Percentiles rank a stretch among this genome's conserved stretches.
phyloP scores from a whole-genome alignment of 2,797 vertebrate genomes.

The Ambastaia sidthimunki region DNA sequence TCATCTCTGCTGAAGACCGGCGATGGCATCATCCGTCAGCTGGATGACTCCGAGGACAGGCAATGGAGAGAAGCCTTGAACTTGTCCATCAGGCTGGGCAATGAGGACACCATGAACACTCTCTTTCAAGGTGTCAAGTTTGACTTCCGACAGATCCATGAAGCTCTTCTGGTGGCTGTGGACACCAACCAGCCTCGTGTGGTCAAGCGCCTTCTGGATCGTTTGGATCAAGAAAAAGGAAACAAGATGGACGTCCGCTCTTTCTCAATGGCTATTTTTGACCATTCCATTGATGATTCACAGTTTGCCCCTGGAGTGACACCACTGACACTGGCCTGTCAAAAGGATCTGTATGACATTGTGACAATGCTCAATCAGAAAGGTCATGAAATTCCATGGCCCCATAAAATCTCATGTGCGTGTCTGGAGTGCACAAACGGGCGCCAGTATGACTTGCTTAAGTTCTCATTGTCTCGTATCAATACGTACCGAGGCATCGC shows the following conservation, averaged over 20 bases:
- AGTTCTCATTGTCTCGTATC: slow-evolving; percentile 92
- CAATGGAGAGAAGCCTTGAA: slow-evolving; percentile 91
- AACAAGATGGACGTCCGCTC: slow-evolving; percentile 92
- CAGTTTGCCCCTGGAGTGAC: slow-evolving; percentile 91
- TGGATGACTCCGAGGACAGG: slow-evolving; percentile 88
- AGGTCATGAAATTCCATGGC: slow-evolving; percentile 85
- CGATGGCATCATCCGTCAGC: slow-evolving; percentile 83
- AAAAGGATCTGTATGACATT: slow-evolving; percentile 91
- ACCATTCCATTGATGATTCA: slow-evolving; percentile 89
- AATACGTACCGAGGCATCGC: slow-evolving; percentile 92
- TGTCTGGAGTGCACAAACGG: slow-evolving; percentile 90
- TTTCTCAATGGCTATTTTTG: slow-evolving; percentile 90
- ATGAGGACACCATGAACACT: slow-evolving; percentile 76
- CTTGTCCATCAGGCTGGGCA: slow-evolving; percentile 86
- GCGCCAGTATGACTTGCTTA: slow-evolving; percentile 87
- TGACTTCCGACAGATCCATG: slow-evolving; percentile 91
- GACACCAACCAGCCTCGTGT: slow-evolving; percentile 88
- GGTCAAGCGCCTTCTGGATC: slow-evolving; percentile 85
- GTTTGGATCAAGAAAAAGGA: slow-evolving; percentile 87
- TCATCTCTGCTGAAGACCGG: slow-evolving; percentile 78
- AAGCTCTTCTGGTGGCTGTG: slow-evolving; percentile 88
- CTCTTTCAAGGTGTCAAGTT: slow-evolving; percentile 87
- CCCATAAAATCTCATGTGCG: slow-evolving; percentile 87
- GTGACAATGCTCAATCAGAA: slow-evolving; percentile 87
- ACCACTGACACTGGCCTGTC: slow-evolving; percentile 88